Base-by-base conservation (phyloP, 2,888 invertebrate genomes). In the Acheta domesticus region DNA sequence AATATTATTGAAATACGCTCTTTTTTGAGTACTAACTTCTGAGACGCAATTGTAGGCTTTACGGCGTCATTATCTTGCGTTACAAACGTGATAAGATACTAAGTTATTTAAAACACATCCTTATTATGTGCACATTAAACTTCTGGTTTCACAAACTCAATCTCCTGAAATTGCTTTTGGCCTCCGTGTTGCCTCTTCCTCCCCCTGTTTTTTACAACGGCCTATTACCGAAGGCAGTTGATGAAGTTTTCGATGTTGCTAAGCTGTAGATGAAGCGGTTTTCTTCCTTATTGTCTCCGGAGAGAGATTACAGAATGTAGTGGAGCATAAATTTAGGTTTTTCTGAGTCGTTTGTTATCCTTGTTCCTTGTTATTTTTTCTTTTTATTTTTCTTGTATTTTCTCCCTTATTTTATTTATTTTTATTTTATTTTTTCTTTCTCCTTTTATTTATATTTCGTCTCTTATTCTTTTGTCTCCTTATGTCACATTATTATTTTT, bases 81-180 rank as follows among this genome's bases (percentile, higher is more conserved):
- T 62, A 11, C 16, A 19, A 62, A 62, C n/a, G n/a, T n/a, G 62
- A 62, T 62, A n/a, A 19, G 62, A n/a, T n/a, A 14, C n/a, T n/a
- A n/a, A 62, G 62, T 62, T 62, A 62, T 62, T 62, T 62, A 62
- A 62, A 62, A 62, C 62, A 62, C 62, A 62, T 62, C 16, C n/a
- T 14, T n/a, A 62, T 62, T 14, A 62, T 62, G 62, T 19, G 62
- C 14, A n/a, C 62, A 62, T 62, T 62, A 62, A 62, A 62, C 62
- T 62, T 62, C 16, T 14, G 62, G 62, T 62, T 62, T 62, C n/a
- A 62, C 62, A 62, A 62, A 62, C 62, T 62, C 62, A 62, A 62
- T 62, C 62, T 62, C n/a, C 62, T 62, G 62, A 62, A 62, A 62
- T 62, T 62, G 62, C 62, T 62, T 62, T 12, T 62, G 16, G 12